phyloP scores from a whole-genome alignment of 2,888 invertebrate genomes.

The Stenchaetothrips biformis region DNA sequence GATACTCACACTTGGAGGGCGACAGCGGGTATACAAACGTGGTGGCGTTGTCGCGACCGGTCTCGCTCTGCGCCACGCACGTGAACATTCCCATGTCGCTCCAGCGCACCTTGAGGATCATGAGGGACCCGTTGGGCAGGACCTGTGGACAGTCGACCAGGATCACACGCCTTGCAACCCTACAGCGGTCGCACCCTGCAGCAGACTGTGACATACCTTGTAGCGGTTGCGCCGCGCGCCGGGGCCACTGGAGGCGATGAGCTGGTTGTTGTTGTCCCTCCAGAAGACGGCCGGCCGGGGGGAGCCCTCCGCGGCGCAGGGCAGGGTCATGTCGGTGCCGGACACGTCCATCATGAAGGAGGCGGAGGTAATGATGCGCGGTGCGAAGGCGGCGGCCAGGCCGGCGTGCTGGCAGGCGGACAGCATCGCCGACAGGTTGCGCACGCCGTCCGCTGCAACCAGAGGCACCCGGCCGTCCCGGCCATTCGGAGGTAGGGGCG shows the following conservation, averaged over 20 bases:
- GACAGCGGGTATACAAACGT: conserved; percentile 71
- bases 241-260: conserved; percentile 47
- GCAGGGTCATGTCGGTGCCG: conserved; percentile 60
- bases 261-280: conserved; percentile 56
- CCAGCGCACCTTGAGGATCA: conserved; percentile 68
- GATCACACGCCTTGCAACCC: background rate
- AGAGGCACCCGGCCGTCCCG: background rate
- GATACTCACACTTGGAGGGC: conserved; percentile 31
- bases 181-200: conserved; percentile 30
- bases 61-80: conserved; percentile 65
- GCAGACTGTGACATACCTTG: conserved; percentile 24
- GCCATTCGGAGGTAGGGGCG: too few relatives aligned
- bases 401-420: conserved; percentile 1
- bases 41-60: conserved; percentile 57
- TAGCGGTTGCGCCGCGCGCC: conserved; percentile 34
- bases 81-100: conserved; percentile 76
- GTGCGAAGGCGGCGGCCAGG: conserved; percentile 14
- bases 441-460: background rate
- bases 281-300: conserved; percentile 62
- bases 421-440: conserved; percentile 12
- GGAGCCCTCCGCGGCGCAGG: conserved; percentile 62
- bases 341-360: conserved; percentile 53
- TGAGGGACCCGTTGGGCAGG: conserved; percentile 68
- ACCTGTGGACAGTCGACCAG: conserved; percentile 47
- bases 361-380: conserved; percentile 52